Conservation (phyloP, 1,140 invertebrate species). For the Lordiphosa clarofinis region DNA sequence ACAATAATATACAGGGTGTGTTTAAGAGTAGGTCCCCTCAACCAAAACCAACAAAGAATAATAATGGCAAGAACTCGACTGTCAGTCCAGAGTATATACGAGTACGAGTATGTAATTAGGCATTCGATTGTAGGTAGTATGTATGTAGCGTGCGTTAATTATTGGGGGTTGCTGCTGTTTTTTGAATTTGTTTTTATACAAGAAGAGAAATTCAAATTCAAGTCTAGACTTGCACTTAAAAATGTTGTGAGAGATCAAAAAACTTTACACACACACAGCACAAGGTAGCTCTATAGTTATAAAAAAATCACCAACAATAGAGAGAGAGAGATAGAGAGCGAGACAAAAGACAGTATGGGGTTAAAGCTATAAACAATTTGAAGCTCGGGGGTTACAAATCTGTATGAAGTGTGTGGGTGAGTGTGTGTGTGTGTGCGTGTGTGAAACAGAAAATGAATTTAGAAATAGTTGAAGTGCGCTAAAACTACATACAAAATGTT, state of each 20-base stretch:
- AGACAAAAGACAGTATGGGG: conserved; percentile 34
- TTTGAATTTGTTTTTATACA: conserved; percentile 17
- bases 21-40: conserved; percentile 36
- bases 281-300: conserved; percentile 55
- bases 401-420: conserved; percentile 17
- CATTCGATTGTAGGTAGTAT: conserved; percentile 26
- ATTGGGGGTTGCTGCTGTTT: conserved; percentile 29
- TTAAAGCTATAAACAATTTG: conserved; percentile 67
- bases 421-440: conserved; percentile 15
- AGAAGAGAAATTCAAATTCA: conserved; percentile 18
- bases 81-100: conserved; percentile 31
- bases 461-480: conserved; percentile 50
- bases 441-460: conserved; percentile 32
- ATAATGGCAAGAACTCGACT: conserved; percentile 45
- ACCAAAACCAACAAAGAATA: conserved; percentile 35
- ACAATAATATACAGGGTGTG: background rate
- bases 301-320: conserved; percentile 30
- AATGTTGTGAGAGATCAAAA: conserved; percentile 44
- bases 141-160: conserved; percentile 36
- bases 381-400: conserved; percentile 27
- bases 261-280: conserved; percentile 67
- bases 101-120: background rate
- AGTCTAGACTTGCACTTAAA: conserved; percentile 40
- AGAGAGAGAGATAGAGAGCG: conserved; percentile 26
- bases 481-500: conserved; percentile 55